phyloP scores from a whole-genome alignment of 1,140 invertebrate genomes.

The Drosophila prosaltans region DNA sequence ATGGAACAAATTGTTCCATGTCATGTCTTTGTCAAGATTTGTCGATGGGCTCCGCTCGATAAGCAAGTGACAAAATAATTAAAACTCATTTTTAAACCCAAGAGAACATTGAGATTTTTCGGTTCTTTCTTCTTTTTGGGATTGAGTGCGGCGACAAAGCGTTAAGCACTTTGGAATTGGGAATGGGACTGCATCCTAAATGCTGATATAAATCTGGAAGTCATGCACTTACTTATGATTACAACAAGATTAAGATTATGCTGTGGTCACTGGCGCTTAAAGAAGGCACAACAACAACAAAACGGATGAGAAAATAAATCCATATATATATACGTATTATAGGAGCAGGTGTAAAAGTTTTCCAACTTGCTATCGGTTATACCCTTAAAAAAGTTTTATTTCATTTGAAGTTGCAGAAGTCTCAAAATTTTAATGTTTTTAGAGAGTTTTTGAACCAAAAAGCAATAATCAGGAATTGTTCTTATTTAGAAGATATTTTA shows the following conservation, averaged over 20 bases:
- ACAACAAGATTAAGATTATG: conserved; percentile 45
- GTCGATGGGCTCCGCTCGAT: conserved; percentile 61
- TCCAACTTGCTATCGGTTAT: too few species aligned
- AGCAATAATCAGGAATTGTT: too few species aligned
- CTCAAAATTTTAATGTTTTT: too few species aligned
- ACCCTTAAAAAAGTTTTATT: too few species aligned
- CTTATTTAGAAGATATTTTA: too few species aligned
- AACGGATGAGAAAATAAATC: neutral
- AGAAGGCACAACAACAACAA: conserved; percentile 22
- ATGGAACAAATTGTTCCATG: conserved; percentile 77
- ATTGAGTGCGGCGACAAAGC: neutral
- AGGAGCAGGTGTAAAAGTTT: neutral
- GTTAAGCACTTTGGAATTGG: conserved; percentile 3
- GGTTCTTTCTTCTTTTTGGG: neutral
- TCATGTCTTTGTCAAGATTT: conserved; percentile 82
- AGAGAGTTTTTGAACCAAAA: too few species aligned
- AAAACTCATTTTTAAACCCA: conserved; percentile 54
- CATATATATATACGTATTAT: neutral
- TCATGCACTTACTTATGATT: conserved; percentile 68
- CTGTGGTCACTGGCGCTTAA: conserved; percentile 44
- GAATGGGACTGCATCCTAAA: conserved; percentile 11
- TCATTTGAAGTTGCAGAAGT: too few species aligned
- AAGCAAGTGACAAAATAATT: conserved; percentile 82
- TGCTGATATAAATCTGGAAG: conserved; percentile 55
- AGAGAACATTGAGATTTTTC: neutral